Base-by-base conservation (phyloP, 1,140 invertebrate genomes). In the Drosophila biarmipes region DNA sequence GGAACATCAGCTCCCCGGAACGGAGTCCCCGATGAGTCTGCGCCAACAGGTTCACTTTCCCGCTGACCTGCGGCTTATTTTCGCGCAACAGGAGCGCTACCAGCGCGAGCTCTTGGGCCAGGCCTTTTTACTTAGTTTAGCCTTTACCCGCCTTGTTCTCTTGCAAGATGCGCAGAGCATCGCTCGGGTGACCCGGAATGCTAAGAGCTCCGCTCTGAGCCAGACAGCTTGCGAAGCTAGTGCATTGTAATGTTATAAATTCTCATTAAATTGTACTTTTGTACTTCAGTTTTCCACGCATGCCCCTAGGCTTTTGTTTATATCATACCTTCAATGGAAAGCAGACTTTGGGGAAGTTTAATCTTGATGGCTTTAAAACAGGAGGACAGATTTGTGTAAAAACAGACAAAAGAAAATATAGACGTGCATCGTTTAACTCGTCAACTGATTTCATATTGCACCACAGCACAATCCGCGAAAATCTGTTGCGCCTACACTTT, bases 71-170 rank as follows among this genome's bases (percentile, higher is more conserved):
- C 55, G 80, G 6, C 14, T 58, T 10, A 63, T 80, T 64, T 92
- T 77, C 49, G 54, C 64, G 6, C 72, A 79, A 12, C 35, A 64
- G 14, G 64, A 81, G 14, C 78, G 91, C 0, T 82, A 86, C 64
- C 86, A 90, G 14, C 73, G 90, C 0, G 91, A 92, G 27, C 73
- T 91, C 11, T 54, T 92, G 19, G 77, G 91, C 0, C 91, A 92
- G 53, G 61, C 91, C 0, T 78, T 92, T 11, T 58, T 92, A 2
- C 46, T 92, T 2, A 89, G 87, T 31, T 71, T 92, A 57, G 73
- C 91, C 0, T 92, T 92, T 73, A 63, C 89, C 12, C 74, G 91
- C 8, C 69, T 92, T 7, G 80, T 91, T 2, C 42, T 91, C 2
- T 14, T 89, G 1, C 78, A 80, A 38, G 90, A 91, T 72, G 35